Conservation (phyloP, 2,113 vertebrate genomes). For the Podilymbus podiceps region DNA sequence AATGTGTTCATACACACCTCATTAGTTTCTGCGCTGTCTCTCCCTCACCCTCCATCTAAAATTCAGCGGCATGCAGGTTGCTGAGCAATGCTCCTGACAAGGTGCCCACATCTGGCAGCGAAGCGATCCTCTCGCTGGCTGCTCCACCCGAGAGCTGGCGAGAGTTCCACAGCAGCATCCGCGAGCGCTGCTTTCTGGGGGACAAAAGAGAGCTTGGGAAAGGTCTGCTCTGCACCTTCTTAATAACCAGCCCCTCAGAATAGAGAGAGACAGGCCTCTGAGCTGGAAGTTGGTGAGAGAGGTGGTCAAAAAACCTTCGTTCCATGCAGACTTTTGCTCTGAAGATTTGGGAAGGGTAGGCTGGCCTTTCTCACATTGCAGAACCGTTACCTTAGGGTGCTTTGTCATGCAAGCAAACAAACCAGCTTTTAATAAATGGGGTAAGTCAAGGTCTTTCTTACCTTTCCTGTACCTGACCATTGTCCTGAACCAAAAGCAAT, state of each 20-base stretch:
- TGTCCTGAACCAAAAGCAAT: conserved; percentile 40
- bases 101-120: not conserved
- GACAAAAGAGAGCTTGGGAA: not conserved
- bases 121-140: not conserved
- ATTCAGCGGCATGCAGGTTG: not conserved
- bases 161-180: not conserved
- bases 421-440: conserved; percentile 13
- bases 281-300: not conserved
- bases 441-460: conserved; percentile 18
- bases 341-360: not conserved
- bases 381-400: not conserved
- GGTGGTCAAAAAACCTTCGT: not conserved
- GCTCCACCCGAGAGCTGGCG: not conserved
- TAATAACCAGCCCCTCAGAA: not conserved
- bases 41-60: not conserved
- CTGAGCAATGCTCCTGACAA: conserved; percentile 30
- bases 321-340: not conserved
- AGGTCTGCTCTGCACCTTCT: conserved; percentile 20
- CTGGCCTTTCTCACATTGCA: not conserved
- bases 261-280: not conserved
- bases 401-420: conserved; percentile 39
- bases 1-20: not conserved
- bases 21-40: not conserved
- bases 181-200: not conserved
- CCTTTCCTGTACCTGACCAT: not conserved